Conservation (phyloP, 2,888 invertebrate genomes). For the Scaptomyza reducta region DNA sequence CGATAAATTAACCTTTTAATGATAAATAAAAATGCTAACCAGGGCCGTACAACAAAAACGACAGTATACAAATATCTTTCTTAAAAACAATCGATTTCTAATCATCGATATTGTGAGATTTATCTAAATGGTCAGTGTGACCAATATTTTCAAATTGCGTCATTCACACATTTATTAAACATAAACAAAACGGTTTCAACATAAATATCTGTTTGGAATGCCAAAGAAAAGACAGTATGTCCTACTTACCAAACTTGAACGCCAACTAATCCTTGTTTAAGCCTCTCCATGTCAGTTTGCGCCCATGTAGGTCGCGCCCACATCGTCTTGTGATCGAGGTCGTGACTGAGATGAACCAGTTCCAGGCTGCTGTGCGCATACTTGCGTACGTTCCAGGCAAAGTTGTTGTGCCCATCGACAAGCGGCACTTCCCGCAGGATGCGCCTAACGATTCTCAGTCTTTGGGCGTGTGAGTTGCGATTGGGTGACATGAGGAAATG, state of each 20-base stretch:
- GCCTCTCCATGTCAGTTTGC: constrained; percentile 95
- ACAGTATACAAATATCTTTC: neutral
- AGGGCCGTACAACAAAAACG: too few relatives aligned
- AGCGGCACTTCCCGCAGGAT: constrained; percentile 83
- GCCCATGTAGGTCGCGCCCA: constrained; percentile 95
- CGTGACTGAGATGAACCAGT: constrained; percentile 81
- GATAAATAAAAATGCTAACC: too few relatives aligned
- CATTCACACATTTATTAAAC: neutral
- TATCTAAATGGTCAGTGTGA: neutral
- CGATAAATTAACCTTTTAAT: too few relatives aligned
- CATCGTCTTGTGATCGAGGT: constrained; percentile 86
- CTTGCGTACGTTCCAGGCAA: constrained; percentile 95
- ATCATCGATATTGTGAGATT: neutral
- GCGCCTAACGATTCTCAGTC: constrained; percentile 83
- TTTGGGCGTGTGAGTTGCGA: constrained; percentile 84
- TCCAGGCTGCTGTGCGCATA: constrained; percentile 92
- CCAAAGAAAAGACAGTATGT: neutral
- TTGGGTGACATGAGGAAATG: constrained; percentile 83
- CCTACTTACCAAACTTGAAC: constrained; percentile 93
- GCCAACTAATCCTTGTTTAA: constrained; percentile 92
- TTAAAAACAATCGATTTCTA: neutral
- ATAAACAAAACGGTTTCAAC: neutral
- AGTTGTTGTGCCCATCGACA: constrained; percentile 91
- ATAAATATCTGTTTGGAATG: neutral
- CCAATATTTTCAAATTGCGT: neutral